phyloP scores from a whole-genome alignment of 2,888 invertebrate genomes.

The Calameuta idolon region DNA sequence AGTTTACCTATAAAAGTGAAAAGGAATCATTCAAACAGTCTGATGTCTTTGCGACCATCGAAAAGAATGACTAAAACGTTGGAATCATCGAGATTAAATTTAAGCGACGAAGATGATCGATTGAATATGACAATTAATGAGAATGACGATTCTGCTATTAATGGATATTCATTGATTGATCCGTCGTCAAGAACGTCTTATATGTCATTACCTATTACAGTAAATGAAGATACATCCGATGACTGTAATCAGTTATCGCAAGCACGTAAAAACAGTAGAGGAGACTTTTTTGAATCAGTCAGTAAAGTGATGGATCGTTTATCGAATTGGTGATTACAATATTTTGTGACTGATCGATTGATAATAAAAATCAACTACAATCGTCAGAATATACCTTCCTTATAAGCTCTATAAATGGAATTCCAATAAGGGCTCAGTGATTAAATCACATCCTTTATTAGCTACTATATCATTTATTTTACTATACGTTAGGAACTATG shows the following conservation, averaged over 20 bases:
- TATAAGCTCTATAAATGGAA: not conserved
- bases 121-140: not conserved
- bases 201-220: not conserved
- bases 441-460: not conserved
- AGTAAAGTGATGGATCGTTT: not conserved
- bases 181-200: not conserved
- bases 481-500: not conserved
- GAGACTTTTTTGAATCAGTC: not conserved
- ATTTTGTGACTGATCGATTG: not conserved
- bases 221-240: not conserved
- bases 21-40: constrained; percentile 4
- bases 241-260: not conserved
- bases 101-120: not conserved
- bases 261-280: not conserved
- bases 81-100: not conserved
- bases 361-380: not conserved
- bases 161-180: not conserved
- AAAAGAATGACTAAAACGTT: constrained; percentile 7
- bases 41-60: not conserved
- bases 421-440: not conserved
- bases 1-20: constrained; percentile 5
- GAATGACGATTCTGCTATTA: not conserved
- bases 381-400: not conserved
- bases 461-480: not conserved
- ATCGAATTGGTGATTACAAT: not conserved